Evolutionary conservation across 2,888 invertebrate species (phyloP).

Genomic region (Campoplex capitator): DNA sequence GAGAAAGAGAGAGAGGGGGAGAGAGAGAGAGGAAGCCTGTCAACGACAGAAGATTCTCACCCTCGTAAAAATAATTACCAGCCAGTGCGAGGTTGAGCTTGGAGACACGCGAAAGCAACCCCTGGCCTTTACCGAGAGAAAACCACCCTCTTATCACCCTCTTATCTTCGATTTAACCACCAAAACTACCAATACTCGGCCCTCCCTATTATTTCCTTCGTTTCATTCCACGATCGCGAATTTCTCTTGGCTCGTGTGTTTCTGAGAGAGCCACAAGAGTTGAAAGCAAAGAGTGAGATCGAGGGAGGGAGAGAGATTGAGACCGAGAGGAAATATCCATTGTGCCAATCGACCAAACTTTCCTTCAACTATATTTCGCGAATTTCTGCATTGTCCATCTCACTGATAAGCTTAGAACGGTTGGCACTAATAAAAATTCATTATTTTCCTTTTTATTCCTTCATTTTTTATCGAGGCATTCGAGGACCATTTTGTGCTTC

Average conservation of each 20-base stretch:
- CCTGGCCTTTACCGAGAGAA: conserved; percentile 44
- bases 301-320: not conserved
- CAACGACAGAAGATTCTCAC: conserved; percentile 76
- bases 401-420: conserved; percentile 79
- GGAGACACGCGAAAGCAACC: conserved; percentile 48
- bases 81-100: conserved; percentile 42
- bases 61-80: conserved; percentile 83
- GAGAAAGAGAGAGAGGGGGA: conserved; percentile 1
- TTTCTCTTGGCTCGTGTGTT: conserved; percentile 9
- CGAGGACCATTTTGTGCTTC: not conserved
- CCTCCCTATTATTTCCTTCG: conserved; percentile 50
- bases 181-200: conserved; percentile 40
- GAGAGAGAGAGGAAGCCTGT: conserved; percentile 55
- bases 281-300: not conserved
- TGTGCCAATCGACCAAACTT: conserved; percentile 50
- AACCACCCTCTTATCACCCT: conserved; percentile 45
- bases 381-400: conserved; percentile 46
- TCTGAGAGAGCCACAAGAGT: not conserved
- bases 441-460: conserved; percentile 64
- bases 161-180: conserved; percentile 47
- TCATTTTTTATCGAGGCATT: not conserved
- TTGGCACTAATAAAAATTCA: conserved; percentile 82
- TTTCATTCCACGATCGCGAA: conserved; percentile 23
- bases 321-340: conserved; percentile 26
- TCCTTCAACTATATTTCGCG: conserved; percentile 21